phyloP scores from a whole-genome alignment of 2,888 invertebrate species.

The Drosophila peninsularis region DNA sequence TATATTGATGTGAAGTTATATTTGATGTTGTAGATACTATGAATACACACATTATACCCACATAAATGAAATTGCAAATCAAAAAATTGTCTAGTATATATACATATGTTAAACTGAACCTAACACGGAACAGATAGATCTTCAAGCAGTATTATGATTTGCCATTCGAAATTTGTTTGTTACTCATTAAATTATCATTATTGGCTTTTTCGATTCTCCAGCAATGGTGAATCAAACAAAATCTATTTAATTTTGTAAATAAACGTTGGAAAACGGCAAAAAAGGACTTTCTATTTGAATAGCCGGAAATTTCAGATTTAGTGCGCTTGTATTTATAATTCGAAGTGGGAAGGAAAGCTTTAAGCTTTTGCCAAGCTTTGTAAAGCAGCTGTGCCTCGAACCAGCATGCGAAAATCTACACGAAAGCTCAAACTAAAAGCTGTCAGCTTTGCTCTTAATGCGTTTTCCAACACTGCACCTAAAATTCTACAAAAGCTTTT shows the following conservation, averaged over 20 bases:
- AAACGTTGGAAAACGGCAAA: slow-evolving; percentile 67
- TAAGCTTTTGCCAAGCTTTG: slow-evolving; percentile 26
- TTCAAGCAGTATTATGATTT: slow-evolving; percentile 59
- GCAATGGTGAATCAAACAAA: slow-evolving; percentile 47
- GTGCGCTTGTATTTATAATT: too few species aligned
- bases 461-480: slow-evolving; percentile 10
- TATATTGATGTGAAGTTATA: slow-evolving; percentile 69
- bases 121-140: slow-evolving; percentile 50
- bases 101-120: slow-evolving; percentile 22
- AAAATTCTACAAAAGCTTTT: slow-evolving; percentile 2
- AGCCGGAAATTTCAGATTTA: neutral
- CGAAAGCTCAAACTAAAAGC: slow-evolving; percentile 1
- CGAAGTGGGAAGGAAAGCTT: neutral
- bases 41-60: slow-evolving; percentile 32
- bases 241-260: slow-evolving; percentile 76
- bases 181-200: slow-evolving; percentile 34
- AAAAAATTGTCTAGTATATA: slow-evolving; percentile 37
- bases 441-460: neutral
- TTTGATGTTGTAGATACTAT: slow-evolving; percentile 83
- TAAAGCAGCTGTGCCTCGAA: neutral
- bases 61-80: slow-evolving; percentile 31
- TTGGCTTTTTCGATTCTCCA: slow-evolving; percentile 49
- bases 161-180: slow-evolving; percentile 39
- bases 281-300: slow-evolving; percentile 4
- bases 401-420: neutral